Percentiles rank a stretch among this genome's conserved stretches.
Evolutionary conservation across 64 coral and sea anemone genomes (phyloP).

Genomic region (Acropora tenuis): DNA sequence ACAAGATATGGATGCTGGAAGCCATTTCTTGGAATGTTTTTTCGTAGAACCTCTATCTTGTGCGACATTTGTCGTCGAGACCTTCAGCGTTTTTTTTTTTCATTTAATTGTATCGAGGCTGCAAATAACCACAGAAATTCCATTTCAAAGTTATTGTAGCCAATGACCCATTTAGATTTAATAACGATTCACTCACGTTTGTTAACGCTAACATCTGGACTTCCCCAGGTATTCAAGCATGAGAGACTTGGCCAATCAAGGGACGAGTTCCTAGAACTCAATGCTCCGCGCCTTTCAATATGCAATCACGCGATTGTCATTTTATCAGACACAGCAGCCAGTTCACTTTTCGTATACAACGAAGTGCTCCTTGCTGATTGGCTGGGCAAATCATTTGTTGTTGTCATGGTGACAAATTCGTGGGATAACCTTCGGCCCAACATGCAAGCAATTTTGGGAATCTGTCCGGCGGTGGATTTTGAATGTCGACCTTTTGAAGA

Average conservation of each 20-base stretch:
- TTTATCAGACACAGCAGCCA: slow-evolving; percentile 65
- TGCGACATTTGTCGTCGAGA: too few relatives aligned
- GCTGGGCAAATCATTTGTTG: slow-evolving; percentile 71
- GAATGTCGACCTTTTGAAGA: slow-evolving; percentile 59
- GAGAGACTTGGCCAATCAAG: slow-evolving; percentile 83
- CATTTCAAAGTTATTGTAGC: too few relatives aligned
- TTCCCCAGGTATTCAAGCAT: slow-evolving; percentile 70
- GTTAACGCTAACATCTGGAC: too few relatives aligned
- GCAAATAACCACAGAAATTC: too few relatives aligned
- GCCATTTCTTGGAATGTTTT: too few relatives aligned
- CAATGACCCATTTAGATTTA: too few relatives aligned
- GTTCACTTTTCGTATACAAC: slow-evolving; percentile 89
- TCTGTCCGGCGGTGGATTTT: slow-evolving; percentile 86
- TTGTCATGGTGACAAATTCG: slow-evolving; percentile 83
- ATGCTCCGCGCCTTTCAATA: slow-evolving; percentile 50
- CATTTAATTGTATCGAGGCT: too few relatives aligned
- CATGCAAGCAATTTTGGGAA: slow-evolving; percentile 81
- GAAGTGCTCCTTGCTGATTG: slow-evolving; percentile 78
- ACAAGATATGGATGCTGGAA: too few relatives aligned
- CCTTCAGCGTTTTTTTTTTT: too few relatives aligned
- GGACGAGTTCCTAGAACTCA: slow-evolving; percentile 85
- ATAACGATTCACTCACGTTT: too few relatives aligned
- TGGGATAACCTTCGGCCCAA: slow-evolving; percentile 68
- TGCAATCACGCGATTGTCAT: slow-evolving; percentile 68
- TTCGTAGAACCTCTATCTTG: too few relatives aligned